Evolutionary conservation across 2,888 invertebrate species (phyloP), one percentile per base, ranked within the genome.

Genomic region (Eurois occulta): DNA sequence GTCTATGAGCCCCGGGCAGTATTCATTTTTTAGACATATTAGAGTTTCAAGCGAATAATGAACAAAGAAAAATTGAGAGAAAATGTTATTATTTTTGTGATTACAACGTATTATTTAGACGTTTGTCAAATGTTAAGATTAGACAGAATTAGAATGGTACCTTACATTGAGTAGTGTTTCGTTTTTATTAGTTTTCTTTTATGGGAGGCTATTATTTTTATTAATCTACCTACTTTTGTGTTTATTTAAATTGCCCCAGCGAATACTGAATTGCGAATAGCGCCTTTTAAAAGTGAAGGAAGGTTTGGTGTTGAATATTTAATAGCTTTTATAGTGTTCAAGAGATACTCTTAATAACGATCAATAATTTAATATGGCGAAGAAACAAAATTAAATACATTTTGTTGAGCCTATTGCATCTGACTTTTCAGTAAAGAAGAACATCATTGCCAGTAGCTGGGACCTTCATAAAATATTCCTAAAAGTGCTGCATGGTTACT

Each of bases 1-100:
- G 90, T 87, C 89, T 91, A 90, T 91, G 87, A 88, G 91, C 93
- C 88, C 69, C 78, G 87, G 91, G 94, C 93, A 89, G 82, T 91
- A 91, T 91, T 90, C 81, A 91, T 91, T 92, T 92, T 88, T 92
- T 91, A 88, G 89, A 87, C 86, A 89, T 80, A 88, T 83, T 83
- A 82, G 78, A 86, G 83, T 83, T 79, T 60, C 70, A 81, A 78
- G 71, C 73, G 84, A 80, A 85, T 86, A 88, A 88, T 85, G 88
- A 88, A 88, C 80, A 84, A 82, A 90, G 85, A 84, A 87, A 86
- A 87, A 84, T 86, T 60, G 43, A 78, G 82, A 65, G 67, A 77
- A 74, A 80, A 84, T 76, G 72, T 86, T 83, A 76, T 80, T 75
- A 83, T 81, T 79, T 81, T 80, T 82, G 66, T 84, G 75, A 82